Percentiles rank a stretch among this genome's conserved stretches.
These are phyloP conservation scores for Zonotrichia leucophrys DNA, from an alignment of 2,113 vertebrate species.

Conservation along the genomic window DNA sequence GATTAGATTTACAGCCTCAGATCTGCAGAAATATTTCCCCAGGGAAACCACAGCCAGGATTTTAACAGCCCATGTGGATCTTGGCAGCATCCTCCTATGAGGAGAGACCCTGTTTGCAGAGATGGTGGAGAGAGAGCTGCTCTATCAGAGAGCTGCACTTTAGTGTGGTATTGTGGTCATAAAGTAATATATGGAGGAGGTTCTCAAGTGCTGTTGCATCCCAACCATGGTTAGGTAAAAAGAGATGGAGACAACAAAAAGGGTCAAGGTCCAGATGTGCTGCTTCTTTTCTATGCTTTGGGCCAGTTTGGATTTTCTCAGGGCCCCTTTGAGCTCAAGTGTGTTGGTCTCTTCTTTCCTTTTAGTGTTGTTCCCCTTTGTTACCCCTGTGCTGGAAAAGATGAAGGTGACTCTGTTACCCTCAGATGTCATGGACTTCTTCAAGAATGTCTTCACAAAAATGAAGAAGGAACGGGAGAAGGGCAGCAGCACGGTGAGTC, in stretches of 20 bases:
- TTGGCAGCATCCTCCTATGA: neutral
- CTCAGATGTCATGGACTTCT: constrained; percentile 55
- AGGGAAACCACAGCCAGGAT: neutral
- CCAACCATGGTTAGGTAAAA: neutral
- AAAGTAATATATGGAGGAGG: neutral
- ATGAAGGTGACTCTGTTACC: constrained; percentile 73
- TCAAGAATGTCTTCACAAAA: constrained; percentile 60
- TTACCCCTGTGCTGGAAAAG: constrained; percentile 67
- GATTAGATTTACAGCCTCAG: neutral
- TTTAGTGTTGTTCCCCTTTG: constrained; percentile 76
- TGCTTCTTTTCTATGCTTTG: neutral
- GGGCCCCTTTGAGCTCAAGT: neutral
- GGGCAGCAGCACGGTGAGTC: constrained; percentile 30
- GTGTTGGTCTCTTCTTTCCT: neutral
- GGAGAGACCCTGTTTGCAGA: neutral
- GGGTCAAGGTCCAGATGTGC: neutral
- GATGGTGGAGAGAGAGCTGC: neutral
- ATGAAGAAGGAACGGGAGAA: constrained; percentile 69
- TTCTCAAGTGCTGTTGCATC: neutral
- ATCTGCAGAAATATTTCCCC: neutral
- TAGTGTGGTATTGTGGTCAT: neutral
- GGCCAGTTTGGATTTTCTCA: neutral
- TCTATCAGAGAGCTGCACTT: neutral
- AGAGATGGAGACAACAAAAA: neutral
- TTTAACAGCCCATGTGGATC: neutral